Percentiles rank a stretch among this genome's conserved stretches.
Conservation (phyloP, 1,140 invertebrate genomes). For the Idris sp. region DNA sequence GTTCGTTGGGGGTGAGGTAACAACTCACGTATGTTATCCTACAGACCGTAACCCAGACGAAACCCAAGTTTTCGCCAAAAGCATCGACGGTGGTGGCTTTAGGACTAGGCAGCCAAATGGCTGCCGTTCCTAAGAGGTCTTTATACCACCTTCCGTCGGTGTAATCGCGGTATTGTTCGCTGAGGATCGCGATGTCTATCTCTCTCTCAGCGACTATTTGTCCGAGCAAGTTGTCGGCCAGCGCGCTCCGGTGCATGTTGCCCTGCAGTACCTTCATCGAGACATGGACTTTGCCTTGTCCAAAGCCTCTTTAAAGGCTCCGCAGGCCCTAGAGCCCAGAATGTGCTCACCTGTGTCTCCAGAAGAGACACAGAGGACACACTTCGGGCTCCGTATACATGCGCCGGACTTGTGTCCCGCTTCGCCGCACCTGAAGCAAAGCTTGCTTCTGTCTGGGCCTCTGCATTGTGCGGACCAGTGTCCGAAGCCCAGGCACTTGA, state of each 20-base stretch:
- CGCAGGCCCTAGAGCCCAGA: not conserved
- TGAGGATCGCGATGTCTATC: slow-evolving; percentile 7
- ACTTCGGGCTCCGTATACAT: not conserved
- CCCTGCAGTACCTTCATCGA: slow-evolving; percentile 1
- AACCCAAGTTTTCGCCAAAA: slow-evolving; percentile 15
- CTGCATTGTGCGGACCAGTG: slow-evolving; percentile 15
- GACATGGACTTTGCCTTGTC: not conserved
- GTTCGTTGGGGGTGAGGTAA: slow-evolving; percentile 34
- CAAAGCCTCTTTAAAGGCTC: slow-evolving; percentile 10
- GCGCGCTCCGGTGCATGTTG: slow-evolving; percentile 22
- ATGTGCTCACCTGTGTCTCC: not conserved
- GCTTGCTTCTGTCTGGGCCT: not conserved
- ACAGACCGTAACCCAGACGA: slow-evolving; percentile 33
- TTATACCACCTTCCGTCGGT: slow-evolving; percentile 8
- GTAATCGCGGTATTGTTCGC: slow-evolving; percentile 27
- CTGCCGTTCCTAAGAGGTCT: slow-evolving; percentile 23
- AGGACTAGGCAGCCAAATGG: slow-evolving; percentile 18
- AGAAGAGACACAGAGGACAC: not conserved
- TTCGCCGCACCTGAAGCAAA: not conserved
- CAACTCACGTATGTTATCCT: slow-evolving; percentile 39
- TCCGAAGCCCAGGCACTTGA: slow-evolving; percentile 5
- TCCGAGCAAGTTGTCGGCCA: slow-evolving; percentile 4
- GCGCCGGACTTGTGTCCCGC: not conserved
- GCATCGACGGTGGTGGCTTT: not conserved
- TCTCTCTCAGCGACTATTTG: slow-evolving; percentile 7